These are phyloP conservation scores for Gadus macrocephalus DNA, from an alignment of 2,113 vertebrate genomes.

Conservation along the genomic window DNA sequence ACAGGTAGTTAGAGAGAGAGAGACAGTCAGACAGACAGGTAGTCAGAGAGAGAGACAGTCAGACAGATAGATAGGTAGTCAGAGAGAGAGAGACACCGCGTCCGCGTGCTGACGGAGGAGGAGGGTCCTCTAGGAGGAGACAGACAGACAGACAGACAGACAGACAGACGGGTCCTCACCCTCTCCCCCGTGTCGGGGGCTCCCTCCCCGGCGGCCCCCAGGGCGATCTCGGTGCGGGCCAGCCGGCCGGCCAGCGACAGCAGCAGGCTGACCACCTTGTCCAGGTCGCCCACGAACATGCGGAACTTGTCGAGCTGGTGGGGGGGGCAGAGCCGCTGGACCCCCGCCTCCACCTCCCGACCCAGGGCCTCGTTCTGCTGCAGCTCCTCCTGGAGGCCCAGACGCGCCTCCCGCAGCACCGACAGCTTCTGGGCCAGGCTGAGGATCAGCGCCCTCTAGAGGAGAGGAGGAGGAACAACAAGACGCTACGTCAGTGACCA, in stretches of 20 bases:
- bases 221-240: constrained; percentile 91
- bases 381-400: constrained; percentile 86
- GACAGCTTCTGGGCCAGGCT: constrained; percentile 88
- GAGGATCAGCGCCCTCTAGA: constrained; percentile 87
- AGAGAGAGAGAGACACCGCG: constrained; percentile 41
- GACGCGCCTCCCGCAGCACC: constrained; percentile 82
- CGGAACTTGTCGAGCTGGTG: constrained; percentile 92
- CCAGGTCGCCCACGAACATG: constrained; percentile 92
- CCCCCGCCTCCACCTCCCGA: constrained; percentile 81
- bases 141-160: background rate
- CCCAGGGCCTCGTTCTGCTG: constrained; percentile 85
- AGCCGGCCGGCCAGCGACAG: constrained; percentile 88
- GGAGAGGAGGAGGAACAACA: constrained; percentile 1
- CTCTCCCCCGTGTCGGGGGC: constrained; percentile 69
- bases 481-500: background rate
- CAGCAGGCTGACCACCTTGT: constrained; percentile 93
- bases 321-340: constrained; percentile 81
- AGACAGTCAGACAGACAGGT: too few species aligned
- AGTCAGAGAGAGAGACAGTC: too few species aligned
- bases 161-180: constrained; percentile 61
- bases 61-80: too few species aligned
- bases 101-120: too few species aligned
- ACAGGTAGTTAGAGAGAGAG: too few species aligned
- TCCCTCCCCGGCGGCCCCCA: constrained; percentile 63
- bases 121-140: too few species aligned